Conservation (phyloP, 2,888 invertebrate genomes). For the Salticus scenicus region DNA sequence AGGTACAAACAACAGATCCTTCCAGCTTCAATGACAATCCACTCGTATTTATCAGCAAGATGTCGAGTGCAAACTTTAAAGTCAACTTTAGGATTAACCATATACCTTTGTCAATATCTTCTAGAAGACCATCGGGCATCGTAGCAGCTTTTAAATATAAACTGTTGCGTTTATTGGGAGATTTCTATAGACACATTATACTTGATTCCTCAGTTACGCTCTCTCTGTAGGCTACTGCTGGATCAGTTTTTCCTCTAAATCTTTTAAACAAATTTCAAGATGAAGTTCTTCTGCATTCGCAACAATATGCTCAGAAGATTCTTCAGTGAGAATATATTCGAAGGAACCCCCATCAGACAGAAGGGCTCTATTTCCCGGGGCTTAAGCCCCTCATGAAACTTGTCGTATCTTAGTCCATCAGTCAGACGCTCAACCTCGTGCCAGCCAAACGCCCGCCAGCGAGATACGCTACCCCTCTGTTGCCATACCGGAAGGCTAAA, state of each 20-base stretch:
- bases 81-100: constrained; percentile 96
- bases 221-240: constrained; percentile 98
- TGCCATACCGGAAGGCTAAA: no score
- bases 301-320: constrained; percentile 99
- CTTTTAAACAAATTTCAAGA: constrained; percentile 99
- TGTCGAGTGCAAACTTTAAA: constrained; percentile 97
- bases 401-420: no score
- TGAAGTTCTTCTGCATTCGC: constrained; percentile 99
- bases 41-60: constrained; percentile 95
- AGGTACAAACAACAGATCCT: constrained; percentile 99
- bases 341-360: no score
- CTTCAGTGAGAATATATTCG: no score
- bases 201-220: constrained; percentile 95
- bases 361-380: no score
- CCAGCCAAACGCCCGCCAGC: no score
- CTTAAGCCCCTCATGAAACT: no score
- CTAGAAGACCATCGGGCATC: constrained; percentile 96
- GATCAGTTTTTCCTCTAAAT: constrained; percentile 98
- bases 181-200: constrained; percentile 98
- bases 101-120: constrained; percentile 98
- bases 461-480: no score
- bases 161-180: constrained; percentile 99
- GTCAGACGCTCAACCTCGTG: no score
- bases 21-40: constrained; percentile 96
- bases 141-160: constrained; percentile 95